Evolutionary conservation across 35 echinoderm and acorn worm species (phyloP).

Genomic region (Apostichopus parvimensis): DNA sequence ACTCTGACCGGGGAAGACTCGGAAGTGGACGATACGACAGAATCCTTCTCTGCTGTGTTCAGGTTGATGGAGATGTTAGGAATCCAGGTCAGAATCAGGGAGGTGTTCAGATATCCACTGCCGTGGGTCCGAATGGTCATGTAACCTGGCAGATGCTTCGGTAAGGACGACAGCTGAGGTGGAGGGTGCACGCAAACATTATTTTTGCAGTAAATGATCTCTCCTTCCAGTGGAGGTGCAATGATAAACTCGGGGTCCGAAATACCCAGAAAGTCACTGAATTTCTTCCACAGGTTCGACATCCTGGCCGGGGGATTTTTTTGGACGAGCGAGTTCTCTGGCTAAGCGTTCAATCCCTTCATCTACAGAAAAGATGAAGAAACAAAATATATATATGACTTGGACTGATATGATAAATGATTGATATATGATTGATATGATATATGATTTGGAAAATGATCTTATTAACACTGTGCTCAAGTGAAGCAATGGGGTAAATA

Average conservation of each 20-base stretch:
- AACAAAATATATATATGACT: neutral
- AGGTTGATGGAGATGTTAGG: slow-evolving; percentile 85
- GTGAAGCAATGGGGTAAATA: too few relatives aligned
- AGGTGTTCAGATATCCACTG: slow-evolving; percentile 67
- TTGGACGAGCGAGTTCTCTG: neutral
- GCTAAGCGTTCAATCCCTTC: neutral
- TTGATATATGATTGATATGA: too few relatives aligned
- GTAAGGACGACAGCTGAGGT: slow-evolving; percentile 66
- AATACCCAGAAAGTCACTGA: slow-evolving; percentile 91
- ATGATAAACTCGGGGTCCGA: slow-evolving; percentile 82
- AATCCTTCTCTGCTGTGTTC: slow-evolving; percentile 16
- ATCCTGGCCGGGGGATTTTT: slow-evolving; percentile 34
- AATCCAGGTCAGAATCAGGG: slow-evolving; percentile 93
- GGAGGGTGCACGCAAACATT: slow-evolving; percentile 99
- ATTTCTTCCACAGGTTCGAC: slow-evolving; percentile 82
- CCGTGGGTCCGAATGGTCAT: slow-evolving; percentile 86
- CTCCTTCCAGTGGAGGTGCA: slow-evolving; percentile 93
- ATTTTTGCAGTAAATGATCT: slow-evolving; percentile 99
- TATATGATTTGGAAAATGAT: too few relatives aligned
- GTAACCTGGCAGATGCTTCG: slow-evolving; percentile 89
- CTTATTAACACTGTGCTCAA: too few relatives aligned
- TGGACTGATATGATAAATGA: too few relatives aligned
- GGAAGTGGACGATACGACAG: slow-evolving; percentile 34
- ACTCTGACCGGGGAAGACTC: slow-evolving; percentile 35
- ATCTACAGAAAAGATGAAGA: neutral